phyloP scores from a whole-genome alignment of 2,888 invertebrate genomes.

The Rotaria macrura region DNA sequence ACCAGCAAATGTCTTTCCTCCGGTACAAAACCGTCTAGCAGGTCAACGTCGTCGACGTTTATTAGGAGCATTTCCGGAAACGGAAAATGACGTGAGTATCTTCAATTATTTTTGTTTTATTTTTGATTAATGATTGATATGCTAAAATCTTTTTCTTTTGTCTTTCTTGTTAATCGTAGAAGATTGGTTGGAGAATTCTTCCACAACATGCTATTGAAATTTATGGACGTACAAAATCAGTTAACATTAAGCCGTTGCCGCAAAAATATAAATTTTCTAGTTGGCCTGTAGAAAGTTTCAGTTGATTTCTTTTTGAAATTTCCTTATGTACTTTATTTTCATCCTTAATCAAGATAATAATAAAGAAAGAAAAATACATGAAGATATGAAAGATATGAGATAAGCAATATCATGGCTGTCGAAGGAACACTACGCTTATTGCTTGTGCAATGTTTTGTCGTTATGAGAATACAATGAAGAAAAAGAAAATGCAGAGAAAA shows the following conservation, averaged over 20 bases:
- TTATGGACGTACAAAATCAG: not conserved
- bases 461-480: not conserved
- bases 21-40: not conserved
- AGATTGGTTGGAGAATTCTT: not conserved
- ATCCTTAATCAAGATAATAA: not conserved
- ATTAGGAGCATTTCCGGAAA: not conserved
- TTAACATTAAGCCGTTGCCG: not conserved
- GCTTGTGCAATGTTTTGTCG: not conserved
- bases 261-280: not conserved
- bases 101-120: not conserved
- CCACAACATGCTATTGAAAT: not conserved
- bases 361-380: not conserved
- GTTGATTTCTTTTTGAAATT: not conserved
- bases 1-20: not conserved
- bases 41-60: not conserved
- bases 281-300: not conserved
- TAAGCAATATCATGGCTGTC: not conserved
- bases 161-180: not conserved
- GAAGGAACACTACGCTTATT: not conserved
- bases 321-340: not conserved
- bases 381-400: too few relatives aligned
- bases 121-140: not conserved
- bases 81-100: not conserved
- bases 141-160: not conserved
- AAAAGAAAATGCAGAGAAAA: not conserved